phyloP scores from a whole-genome alignment of 1,140 invertebrate genomes.

The Aphelenchoides fujianensis region DNA sequence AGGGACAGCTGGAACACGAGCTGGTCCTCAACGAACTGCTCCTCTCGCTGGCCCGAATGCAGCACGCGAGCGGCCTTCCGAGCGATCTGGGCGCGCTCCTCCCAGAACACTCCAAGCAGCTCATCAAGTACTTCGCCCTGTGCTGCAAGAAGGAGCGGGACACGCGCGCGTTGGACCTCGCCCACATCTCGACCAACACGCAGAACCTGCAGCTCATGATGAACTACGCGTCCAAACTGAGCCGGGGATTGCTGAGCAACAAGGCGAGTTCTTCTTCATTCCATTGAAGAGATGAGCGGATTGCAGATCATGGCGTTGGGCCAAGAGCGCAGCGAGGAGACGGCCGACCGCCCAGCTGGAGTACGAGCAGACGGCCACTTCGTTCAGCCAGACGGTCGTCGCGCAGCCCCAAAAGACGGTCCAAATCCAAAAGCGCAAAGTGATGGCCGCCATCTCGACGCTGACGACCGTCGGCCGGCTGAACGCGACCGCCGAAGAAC shows the following conservation, averaged over 20 bases:
- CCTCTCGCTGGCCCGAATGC: neutral
- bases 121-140: constrained; percentile 20
- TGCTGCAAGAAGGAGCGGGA: constrained; percentile 22
- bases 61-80: neutral
- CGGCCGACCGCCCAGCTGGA: neutral
- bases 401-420: neutral
- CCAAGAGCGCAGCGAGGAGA: neutral
- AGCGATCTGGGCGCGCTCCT: neutral
- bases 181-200: constrained; percentile 9
- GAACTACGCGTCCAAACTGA: constrained; percentile 8
- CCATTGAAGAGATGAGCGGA: no score
- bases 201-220: constrained; percentile 22
- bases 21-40: constrained; percentile 14
- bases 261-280: constrained; percentile 10
- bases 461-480: neutral
- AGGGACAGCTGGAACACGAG: constrained; percentile 14
- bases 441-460: neutral
- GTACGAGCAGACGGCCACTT: neutral
- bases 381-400: neutral
- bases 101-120: constrained; percentile 18
- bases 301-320: neutral
- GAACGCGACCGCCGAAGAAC: neutral
- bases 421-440: neutral
- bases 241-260: neutral
- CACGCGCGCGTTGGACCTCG: constrained; percentile 19